Evolutionary conservation across 2,888 invertebrate species (phyloP), one percentile per base, ranked within the genome.

Genomic region (Nomada fabriciana): DNA sequence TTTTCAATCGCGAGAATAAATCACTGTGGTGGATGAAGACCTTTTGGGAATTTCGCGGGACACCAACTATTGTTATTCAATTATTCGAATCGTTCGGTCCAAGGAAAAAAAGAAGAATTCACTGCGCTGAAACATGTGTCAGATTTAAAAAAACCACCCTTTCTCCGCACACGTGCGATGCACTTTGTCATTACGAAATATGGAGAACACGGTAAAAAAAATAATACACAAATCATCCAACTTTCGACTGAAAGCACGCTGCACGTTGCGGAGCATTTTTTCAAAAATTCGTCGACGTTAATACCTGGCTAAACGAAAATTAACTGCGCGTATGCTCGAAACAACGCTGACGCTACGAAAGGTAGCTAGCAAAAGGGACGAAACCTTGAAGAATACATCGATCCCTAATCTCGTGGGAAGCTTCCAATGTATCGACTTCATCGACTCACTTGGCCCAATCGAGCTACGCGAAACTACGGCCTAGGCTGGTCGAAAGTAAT

Each of bases 401-500:
- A 23, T 69, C 57, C 23, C 43, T 57, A 57, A 69, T 70, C 57
- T n/a, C 13, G 2, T 29, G 18, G 47, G 42, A 50, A 25, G 18
- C 52, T 57, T 15, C 9, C 18, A 13, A 73, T 50, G 42, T 57
- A 57, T 43, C 52, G 23, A 47, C 73, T 47, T 47, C 29, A 23
- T 67, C 75, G 25, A 15, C 59, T 73, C 59, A 18, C 36, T 1
- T 15, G 50, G 43, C 52, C 50, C n/a, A 13, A 52, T n/a, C 36
- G 50, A 59, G 50, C 10, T 23, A 15, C 18, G 13, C 2, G 42
- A 50, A 47, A 29, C 43, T 60, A 29, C n/a, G 2, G 53, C 11
- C 57, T n/a, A 23, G 60, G 20, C 57, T n/a, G 60, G n/a, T 65
- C 74, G 65, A 67, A n/a, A 3, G 55, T 76, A 68, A 78, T 61